Evolutionary conservation across 2,797 vertebrate genomes (phyloP).

Genomic region (Pteronotus mesoamericanus): DNA sequence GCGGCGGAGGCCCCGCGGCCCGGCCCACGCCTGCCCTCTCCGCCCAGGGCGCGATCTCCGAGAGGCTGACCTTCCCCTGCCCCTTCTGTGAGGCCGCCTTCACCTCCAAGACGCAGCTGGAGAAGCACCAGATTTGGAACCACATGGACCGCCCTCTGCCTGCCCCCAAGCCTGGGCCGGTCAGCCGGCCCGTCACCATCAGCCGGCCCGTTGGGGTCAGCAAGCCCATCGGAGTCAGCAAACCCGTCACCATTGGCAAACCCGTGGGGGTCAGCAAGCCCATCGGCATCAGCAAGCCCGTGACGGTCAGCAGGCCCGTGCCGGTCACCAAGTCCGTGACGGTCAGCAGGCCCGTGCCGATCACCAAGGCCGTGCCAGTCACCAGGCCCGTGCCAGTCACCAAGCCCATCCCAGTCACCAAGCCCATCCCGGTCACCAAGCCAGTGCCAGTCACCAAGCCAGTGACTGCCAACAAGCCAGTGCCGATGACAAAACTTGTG

Average conservation of each 20-base stretch:
- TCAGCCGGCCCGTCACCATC: constrained; percentile 63
- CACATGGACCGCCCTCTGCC: constrained; percentile 87
- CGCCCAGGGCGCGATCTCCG: constrained; percentile 85
- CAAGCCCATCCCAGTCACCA: background rate
- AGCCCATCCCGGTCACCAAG: background rate
- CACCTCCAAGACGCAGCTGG: constrained; percentile 94
- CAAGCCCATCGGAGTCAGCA: constrained; percentile 73
- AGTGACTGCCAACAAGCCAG: constrained; percentile 23
- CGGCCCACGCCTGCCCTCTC: constrained; percentile 45
- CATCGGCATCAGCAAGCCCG: constrained; percentile 68
- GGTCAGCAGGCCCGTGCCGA: background rate
- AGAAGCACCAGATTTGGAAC: constrained; percentile 97
- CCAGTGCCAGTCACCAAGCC: background rate
- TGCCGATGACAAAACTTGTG: background rate
- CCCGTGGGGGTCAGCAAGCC: constrained; percentile 71
- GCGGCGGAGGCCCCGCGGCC: background rate
- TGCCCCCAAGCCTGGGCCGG: constrained; percentile 61
- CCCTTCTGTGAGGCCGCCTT: constrained; percentile 94
- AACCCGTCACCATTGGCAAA: constrained; percentile 62
- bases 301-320: constrained; percentile 53
- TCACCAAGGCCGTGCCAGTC: background rate
- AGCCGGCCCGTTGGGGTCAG: constrained; percentile 68
- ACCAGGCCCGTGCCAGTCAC: constrained; percentile 26
- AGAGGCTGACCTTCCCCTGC: constrained; percentile 92
- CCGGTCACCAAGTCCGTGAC: constrained; percentile 11